A percentile compares a stretch with the other conserved stretches of the same genome.
Conservation (phyloP, 2,113 vertebrate genomes). For the Halcyon malimbica region DNA sequence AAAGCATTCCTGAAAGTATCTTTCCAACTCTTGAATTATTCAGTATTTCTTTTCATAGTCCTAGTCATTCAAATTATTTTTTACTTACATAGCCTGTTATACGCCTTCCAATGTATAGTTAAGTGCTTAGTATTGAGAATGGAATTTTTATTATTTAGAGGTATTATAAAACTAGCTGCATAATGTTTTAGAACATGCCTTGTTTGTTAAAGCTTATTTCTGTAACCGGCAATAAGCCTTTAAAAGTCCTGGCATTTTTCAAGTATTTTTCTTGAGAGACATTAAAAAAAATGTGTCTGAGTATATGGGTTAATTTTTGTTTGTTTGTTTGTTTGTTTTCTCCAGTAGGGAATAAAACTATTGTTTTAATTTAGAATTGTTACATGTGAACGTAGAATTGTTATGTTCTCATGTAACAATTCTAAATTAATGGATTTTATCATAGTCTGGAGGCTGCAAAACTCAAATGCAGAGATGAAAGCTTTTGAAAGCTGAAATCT, state of each 20-base stretch:
- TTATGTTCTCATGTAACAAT: background rate
- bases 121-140: background rate
- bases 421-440: background rate
- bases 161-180: slow-evolving; percentile 5
- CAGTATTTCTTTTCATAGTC: background rate
- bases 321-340: background rate
- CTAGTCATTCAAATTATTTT: background rate
- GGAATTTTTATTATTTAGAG: slow-evolving; percentile 17
- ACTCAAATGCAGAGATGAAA: background rate
- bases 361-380: no score
- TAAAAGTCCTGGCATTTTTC: background rate
- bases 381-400: background rate
- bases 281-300: background rate
- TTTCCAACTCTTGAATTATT: slow-evolving; percentile 15
- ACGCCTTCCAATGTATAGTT: background rate
- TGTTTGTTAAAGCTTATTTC: background rate
- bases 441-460: background rate
- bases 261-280: background rate
- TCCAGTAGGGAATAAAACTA: background rate
- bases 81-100: background rate
- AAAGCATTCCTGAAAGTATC: slow-evolving; percentile 18
- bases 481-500: background rate
- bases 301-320: background rate
- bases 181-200: background rate
- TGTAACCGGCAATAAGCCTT: background rate